Evolutionary conservation across 2,113 vertebrate genomes (phyloP).

Genomic region (Hippocampus comes): DNA sequence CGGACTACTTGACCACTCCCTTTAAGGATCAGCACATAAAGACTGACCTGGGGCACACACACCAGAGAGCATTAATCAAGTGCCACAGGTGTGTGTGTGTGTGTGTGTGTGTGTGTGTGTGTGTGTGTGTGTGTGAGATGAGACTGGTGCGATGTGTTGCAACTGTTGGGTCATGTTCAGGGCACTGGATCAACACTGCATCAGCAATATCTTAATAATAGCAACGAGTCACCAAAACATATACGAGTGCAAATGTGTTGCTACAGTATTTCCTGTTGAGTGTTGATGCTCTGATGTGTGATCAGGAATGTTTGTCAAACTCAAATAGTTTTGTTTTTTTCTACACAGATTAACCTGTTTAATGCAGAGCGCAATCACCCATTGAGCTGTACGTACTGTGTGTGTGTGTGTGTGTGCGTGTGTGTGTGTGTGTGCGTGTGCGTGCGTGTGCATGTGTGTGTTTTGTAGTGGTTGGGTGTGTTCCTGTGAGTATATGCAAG

Average conservation of each 20-base stretch:
- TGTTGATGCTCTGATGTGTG: conserved; percentile 51
- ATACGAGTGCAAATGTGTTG: conserved; percentile 15
- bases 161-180: conserved; percentile 56
- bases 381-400: conserved; percentile 28
- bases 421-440: conserved; percentile 13
- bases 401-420: conserved; percentile 5
- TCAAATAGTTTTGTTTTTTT: conserved; percentile 59
- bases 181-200: conserved; percentile 41
- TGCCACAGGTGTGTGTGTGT: conserved; percentile 42
- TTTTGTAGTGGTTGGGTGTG: not conserved
- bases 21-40: conserved; percentile 69
- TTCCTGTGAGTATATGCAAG: conserved; percentile 21
- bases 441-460: conserved; percentile 7
- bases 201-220: conserved; percentile 37
- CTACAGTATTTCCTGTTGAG: conserved; percentile 35
- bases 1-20: conserved; percentile 67
- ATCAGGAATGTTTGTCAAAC: conserved; percentile 64
- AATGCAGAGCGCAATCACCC: conserved; percentile 55
- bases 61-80: conserved; percentile 65
- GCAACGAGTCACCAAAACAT: not conserved
- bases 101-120: conserved; percentile 56
- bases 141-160: conserved; percentile 53
- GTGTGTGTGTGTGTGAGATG: conserved; percentile 58
- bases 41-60: conserved; percentile 64
- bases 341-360: conserved; percentile 58